Conservation (phyloP, 1,140 invertebrate species). For the Euschistus heros region DNA sequence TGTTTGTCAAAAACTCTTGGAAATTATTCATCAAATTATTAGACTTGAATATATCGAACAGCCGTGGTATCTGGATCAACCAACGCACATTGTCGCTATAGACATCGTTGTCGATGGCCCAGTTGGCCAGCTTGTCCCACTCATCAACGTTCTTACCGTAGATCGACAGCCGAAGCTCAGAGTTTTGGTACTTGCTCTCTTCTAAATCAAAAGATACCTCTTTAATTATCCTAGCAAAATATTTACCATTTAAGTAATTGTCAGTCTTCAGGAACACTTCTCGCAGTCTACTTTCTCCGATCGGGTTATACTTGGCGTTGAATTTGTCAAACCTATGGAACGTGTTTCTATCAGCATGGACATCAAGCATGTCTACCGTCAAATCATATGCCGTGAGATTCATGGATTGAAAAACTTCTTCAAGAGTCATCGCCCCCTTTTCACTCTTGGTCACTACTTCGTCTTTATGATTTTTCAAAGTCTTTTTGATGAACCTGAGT, state of each 20-base stretch:
- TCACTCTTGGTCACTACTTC: constrained; percentile 68
- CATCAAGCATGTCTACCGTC: constrained; percentile 97
- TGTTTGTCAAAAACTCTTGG: constrained; percentile 88
- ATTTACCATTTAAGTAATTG: constrained; percentile 92
- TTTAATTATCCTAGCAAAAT: constrained; percentile 83
- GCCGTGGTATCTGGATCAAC: constrained; percentile 90
- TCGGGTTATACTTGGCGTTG: constrained; percentile 99
- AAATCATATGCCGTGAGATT: constrained; percentile 95
- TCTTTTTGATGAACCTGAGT: constrained; percentile 97
- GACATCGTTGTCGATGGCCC: constrained; percentile 80
- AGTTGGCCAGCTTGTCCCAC: constrained; percentile 93
- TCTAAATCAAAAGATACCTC: constrained; percentile 91
- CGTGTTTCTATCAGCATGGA: constrained; percentile 85
- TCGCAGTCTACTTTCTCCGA: constrained; percentile 86
- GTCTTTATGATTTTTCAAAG: constrained; percentile 79
- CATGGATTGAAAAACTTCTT: constrained; percentile 88
- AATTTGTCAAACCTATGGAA: constrained; percentile 99
- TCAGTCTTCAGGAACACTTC: constrained; percentile 99
- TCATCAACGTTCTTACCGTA: constrained; percentile 88
- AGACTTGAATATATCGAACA: constrained; percentile 92
- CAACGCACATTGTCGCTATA: constrained; percentile 91
- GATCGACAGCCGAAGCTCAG: constrained; percentile 88
- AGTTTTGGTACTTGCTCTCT: constrained; percentile 98
- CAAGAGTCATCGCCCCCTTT: constrained; percentile 72
- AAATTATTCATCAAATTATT: constrained; percentile 93